Base-by-base conservation (phyloP, 2,888 invertebrate genomes). In the Torymus texanus region DNA sequence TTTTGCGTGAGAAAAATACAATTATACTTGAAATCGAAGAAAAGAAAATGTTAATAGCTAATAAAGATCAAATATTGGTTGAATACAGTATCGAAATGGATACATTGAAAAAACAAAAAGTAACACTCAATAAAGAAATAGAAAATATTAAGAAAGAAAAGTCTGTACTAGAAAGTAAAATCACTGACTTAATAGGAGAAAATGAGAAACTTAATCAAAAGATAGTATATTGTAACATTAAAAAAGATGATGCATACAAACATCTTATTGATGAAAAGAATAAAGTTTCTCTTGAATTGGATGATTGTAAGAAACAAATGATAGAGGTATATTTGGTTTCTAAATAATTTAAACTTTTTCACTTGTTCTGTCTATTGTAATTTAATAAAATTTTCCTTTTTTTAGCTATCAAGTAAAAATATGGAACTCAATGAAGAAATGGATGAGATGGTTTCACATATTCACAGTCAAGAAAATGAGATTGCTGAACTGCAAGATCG, bases 371-470 rank as follows among this genome's bases (percentile, higher is more conserved):
- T 74, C 24, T 56, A 12, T 51, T 50, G 5, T 50, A 4, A 24
- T 21, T 8, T 12, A 21, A 62, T 71, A 56, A 67, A 2, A n/a
- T 63, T 18, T 55, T 74, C 59, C 56, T 68, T 66, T 51, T 76
- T 79, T 74, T 16, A 91, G 12, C 80, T 92, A 63, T 91, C 91
- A 66, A 91, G 90, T 0, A 91, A 92, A 85, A 92, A 83, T 62
- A 59, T 86, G 5, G 89, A 91, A 1, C 80, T 92, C 59, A 91
- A 92, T 67, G 91, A 91, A 0, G 92, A 92, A 85, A 91, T 91
- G 83, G 91, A 92, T 0, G 84, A 84, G 0, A 81, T 85, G 29
- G 83, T 83, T 8, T 11, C 14, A 8, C 80, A 78, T 3, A 86
- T 86, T 24, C 75, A 82, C 13, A 81, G 83, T 63, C 82, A 82